These are phyloP conservation scores for Megaceryle maxima DNA, from an alignment of 2,113 vertebrate genomes.

Conservation along the genomic window DNA sequence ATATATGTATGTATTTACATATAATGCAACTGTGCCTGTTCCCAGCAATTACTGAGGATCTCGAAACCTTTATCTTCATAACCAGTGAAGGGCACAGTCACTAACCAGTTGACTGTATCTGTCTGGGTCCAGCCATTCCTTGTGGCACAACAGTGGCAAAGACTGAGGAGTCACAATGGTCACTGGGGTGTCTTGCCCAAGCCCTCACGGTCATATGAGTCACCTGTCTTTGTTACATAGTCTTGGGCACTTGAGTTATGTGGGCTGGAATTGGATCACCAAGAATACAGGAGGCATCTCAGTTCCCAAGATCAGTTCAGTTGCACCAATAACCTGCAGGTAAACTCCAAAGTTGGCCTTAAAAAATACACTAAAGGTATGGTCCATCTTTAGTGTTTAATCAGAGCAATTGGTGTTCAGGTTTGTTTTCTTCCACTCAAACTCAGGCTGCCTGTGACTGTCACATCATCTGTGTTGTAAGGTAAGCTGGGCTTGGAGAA, in stretches of 20 bases:
- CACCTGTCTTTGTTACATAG: neutral
- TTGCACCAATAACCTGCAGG: neutral
- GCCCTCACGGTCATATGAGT: neutral
- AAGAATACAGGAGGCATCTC: neutral
- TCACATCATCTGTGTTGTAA: neutral
- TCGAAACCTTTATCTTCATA: neutral
- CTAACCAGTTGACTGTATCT: neutral
- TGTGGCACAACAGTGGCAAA: neutral
- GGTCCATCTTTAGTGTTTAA: neutral
- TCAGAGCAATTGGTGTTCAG: neutral
- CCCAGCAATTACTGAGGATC: neutral
- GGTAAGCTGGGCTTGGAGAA: neutral
- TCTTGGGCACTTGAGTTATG: neutral
- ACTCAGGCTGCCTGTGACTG: neutral
- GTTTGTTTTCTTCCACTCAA: neutral
- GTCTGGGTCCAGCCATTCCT: neutral
- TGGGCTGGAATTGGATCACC: constrained; percentile 37
- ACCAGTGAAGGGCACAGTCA: neutral
- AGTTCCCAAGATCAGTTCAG: neutral
- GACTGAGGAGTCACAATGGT: neutral
- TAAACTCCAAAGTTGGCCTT: neutral
- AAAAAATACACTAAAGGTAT: neutral
- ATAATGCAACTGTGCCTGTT: neutral
- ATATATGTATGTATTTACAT: neutral
- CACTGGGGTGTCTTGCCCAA: neutral